phyloP scores from a whole-genome alignment of 2,113 vertebrate species.

The Albula glossodonta region DNA sequence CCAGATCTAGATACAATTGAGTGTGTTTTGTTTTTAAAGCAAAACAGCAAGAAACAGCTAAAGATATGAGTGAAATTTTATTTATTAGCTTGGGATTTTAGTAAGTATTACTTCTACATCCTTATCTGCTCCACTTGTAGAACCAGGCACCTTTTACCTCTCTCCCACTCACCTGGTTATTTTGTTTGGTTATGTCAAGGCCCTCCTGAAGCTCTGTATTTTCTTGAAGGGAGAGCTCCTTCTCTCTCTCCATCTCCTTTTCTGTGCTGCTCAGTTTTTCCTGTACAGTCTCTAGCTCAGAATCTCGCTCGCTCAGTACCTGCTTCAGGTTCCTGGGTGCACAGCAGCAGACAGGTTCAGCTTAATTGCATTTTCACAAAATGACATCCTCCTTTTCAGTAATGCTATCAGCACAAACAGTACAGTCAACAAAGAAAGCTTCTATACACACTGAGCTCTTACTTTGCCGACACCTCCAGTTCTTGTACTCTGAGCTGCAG shows the following conservation, averaged over 20 bases:
- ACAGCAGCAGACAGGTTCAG: neutral
- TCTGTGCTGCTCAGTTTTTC: constrained; percentile 18
- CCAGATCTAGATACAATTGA: too few relatives aligned
- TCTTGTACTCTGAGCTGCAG: neutral
- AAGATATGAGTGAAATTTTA: too few relatives aligned
- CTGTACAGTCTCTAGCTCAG: too few relatives aligned
- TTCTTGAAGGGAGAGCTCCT: constrained; percentile 66
- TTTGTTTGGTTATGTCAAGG: constrained; percentile 61
- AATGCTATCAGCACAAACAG: neutral
- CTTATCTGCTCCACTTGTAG: too few relatives aligned
- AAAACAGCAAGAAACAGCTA: too few relatives aligned
- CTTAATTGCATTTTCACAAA: too few relatives aligned
- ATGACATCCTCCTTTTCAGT: too few relatives aligned
- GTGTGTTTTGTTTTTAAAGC: too few relatives aligned
- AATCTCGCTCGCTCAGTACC: too few relatives aligned
- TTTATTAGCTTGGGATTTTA: too few relatives aligned
- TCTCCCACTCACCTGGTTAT: constrained; percentile 50
- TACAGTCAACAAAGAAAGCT: neutral
- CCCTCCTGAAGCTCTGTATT: constrained; percentile 66
- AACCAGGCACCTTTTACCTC: neutral
- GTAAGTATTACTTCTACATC: too few relatives aligned
- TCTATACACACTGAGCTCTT: neutral
- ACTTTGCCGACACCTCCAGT: neutral
- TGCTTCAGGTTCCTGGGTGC: too few relatives aligned
- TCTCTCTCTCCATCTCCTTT: constrained; percentile 65